Percentiles rank a stretch among this genome's conserved stretches.
Evolutionary conservation across 2,888 invertebrate species (phyloP).

Genomic region (Empis livida): DNA sequence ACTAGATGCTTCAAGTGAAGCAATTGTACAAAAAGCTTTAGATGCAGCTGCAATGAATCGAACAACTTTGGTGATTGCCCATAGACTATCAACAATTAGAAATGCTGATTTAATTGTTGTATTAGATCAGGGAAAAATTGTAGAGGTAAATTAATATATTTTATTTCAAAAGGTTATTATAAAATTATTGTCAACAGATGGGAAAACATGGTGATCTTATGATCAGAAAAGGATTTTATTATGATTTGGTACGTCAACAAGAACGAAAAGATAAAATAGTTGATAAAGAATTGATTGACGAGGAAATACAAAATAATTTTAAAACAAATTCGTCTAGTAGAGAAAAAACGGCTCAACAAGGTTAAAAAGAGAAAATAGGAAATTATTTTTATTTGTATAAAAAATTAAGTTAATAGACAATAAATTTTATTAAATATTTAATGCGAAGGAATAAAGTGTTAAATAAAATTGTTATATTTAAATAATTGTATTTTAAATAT

Average conservation of each 20-base stretch:
- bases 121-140: conserved; percentile 66
- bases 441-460: no score
- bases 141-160: conserved; percentile 48
- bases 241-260: conserved; percentile 69
- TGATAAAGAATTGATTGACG: not conserved
- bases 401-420: not conserved
- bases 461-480: no score
- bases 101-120: conserved; percentile 90
- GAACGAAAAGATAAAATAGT: conserved; percentile 35
- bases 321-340: no score
- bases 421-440: no score
- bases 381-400: not conserved
- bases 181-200: conserved; percentile 43
- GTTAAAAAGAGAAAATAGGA: not conserved
- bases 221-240: conserved; percentile 69
- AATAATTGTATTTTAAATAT: no score
- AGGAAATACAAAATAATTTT: no score
- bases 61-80: conserved; percentile 92
- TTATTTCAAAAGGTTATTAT: not conserved
- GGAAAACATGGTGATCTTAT: conserved; percentile 72
- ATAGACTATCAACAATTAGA: conserved; percentile 80
- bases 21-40: conserved; percentile 76
- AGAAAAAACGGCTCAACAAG: not conserved
- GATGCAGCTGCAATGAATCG: conserved; percentile 71
- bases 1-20: conserved; percentile 83